phyloP scores from a whole-genome alignment of 2,888 invertebrate species.

The Zygogramma bicolorata region DNA sequence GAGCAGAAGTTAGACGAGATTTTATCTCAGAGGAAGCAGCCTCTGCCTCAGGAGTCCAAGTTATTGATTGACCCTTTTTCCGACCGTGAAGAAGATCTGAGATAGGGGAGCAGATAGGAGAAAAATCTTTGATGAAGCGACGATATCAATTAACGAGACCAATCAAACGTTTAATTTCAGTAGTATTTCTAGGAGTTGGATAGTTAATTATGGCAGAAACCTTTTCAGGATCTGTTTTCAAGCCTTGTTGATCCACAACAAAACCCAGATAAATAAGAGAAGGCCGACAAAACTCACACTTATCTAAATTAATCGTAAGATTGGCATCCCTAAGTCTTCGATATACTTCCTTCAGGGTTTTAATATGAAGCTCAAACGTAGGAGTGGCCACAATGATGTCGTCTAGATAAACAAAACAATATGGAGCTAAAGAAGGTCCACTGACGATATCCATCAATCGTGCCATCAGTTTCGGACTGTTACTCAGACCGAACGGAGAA shows the following conservation, averaged over 20 bases:
- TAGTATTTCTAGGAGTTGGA: conserved; percentile 24
- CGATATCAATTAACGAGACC: conserved; percentile 32
- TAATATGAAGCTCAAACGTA: conserved; percentile 13
- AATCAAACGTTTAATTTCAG: conserved; percentile 25
- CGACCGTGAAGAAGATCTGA: conserved; percentile 33
- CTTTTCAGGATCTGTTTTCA: conserved; percentile 31
- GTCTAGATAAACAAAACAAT: conserved; percentile 36
- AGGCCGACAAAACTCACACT: conserved; percentile 29
- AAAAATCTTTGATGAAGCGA: conserved; percentile 33
- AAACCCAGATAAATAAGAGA: conserved; percentile 25
- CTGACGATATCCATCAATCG: conserved; percentile 42
- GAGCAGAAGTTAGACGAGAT: conserved; percentile 26
- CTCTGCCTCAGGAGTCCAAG: conserved; percentile 38
- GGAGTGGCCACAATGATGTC: conserved; percentile 34
- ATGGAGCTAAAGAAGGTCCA: conserved; percentile 40
- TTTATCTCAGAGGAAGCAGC: conserved; percentile 39
- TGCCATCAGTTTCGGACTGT: conserved; percentile 42
- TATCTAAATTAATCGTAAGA: conserved; percentile 19
- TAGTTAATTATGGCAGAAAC: conserved; percentile 18
- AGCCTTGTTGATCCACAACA: conserved; percentile 20
- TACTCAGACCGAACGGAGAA: conserved; percentile 34
- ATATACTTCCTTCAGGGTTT: conserved; percentile 4
- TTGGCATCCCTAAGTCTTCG: conserved; percentile 2
- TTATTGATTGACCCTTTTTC: conserved; percentile 40
- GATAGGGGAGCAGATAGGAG: conserved; percentile 33